Conservation (phyloP, 2,797 vertebrate genomes). For the Pantherophis vulpinus region DNA sequence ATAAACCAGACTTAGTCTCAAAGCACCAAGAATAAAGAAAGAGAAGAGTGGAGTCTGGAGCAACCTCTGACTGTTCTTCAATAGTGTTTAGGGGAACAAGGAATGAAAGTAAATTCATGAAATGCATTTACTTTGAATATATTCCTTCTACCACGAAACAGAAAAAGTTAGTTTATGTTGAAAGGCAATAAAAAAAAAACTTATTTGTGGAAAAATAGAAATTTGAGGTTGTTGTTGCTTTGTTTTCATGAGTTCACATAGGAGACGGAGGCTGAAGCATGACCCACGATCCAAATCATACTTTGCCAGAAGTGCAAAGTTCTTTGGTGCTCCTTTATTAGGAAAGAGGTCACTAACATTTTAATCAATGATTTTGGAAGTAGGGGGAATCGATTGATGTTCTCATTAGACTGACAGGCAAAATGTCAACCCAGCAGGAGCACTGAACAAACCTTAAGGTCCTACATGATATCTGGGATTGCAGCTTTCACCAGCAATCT, state of each 20-base stretch:
- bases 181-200: not conserved
- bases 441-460: conserved; percentile 50
- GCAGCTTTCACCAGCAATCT: conserved; percentile 22
- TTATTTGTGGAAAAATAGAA: not conserved
- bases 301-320: conserved; percentile 54
- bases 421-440: conserved; percentile 49
- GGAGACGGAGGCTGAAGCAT: conserved; percentile 3
- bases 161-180: not conserved
- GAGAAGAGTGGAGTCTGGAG: not conserved
- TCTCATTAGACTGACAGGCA: conserved; percentile 54
- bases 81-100: not conserved
- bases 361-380: conserved; percentile 64
- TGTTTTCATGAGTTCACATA: not conserved
- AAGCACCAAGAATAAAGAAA: not conserved
- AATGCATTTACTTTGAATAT: not conserved
- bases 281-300: not conserved
- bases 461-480: conserved; percentile 21
- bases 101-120: not conserved
- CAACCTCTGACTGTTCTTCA: not conserved
- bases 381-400: conserved; percentile 44
- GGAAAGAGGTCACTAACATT: conserved; percentile 53
- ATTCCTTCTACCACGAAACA: not conserved
- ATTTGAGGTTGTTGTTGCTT: not conserved
- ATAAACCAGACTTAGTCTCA: not conserved
- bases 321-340: conserved; percentile 61